Evolutionary conservation across 2,888 invertebrate genomes (phyloP).

Genomic region (Meiosimyza decipiens): DNA sequence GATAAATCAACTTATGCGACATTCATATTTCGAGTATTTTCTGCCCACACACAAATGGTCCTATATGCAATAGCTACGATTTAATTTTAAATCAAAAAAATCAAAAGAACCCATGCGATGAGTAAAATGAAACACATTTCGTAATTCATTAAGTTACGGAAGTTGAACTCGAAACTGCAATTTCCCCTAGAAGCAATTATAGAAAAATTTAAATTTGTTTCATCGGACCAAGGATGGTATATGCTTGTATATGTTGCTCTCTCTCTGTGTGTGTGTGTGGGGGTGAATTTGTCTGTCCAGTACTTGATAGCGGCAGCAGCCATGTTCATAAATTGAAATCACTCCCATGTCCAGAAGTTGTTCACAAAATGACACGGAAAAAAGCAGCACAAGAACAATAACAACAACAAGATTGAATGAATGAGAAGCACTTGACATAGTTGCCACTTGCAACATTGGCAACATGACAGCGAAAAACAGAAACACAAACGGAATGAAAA

Average conservation of each 20-base stretch:
- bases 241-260: slow-evolving; percentile 47
- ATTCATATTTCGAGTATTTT: neutral
- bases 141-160: slow-evolving; percentile 68
- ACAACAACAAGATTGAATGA: slow-evolving; percentile 48
- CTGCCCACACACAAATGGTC: neutral
- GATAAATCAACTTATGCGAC: no score
- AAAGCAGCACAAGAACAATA: slow-evolving; percentile 35
- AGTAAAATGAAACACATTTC: slow-evolving; percentile 61
- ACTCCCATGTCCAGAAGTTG: slow-evolving; percentile 59
- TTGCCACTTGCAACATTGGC: slow-evolving; percentile 61
- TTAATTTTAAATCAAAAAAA: neutral
- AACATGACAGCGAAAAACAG: slow-evolving; percentile 51
- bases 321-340: slow-evolving; percentile 65
- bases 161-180: slow-evolving; percentile 68
- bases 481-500: slow-evolving; percentile 19
- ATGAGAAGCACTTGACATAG: slow-evolving; percentile 62
- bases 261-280: slow-evolving; percentile 17
- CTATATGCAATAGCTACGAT: neutral
- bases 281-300: slow-evolving; percentile 44
- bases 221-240: slow-evolving; percentile 42
- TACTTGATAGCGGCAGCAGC: slow-evolving; percentile 51
- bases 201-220: slow-evolving; percentile 64
- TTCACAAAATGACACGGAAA: slow-evolving; percentile 35
- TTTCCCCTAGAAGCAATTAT: slow-evolving; percentile 67
- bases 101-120: neutral